Percentiles rank a stretch among this genome's conserved stretches.
These are phyloP conservation scores for Tretioscincus oriximinensis DNA, from an alignment of 2,113 vertebrate species.

Conservation along the genomic window DNA sequence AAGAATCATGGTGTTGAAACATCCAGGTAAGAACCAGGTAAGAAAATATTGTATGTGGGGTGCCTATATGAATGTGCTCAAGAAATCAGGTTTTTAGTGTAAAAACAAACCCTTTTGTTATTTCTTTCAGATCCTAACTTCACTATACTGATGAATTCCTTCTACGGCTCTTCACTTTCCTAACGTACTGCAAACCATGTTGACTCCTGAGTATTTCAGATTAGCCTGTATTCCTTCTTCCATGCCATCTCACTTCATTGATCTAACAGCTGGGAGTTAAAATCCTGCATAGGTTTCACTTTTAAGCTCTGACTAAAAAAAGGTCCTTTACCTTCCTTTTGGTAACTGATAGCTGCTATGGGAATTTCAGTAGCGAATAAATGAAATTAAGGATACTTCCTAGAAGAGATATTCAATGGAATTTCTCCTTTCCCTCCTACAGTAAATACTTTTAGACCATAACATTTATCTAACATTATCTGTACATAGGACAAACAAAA, in stretches of 20 bases:
- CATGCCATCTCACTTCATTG: slow-evolving; percentile 9
- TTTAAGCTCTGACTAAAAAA: background rate
- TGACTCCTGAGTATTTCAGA: background rate
- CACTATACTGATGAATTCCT: background rate
- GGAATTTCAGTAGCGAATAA: background rate
- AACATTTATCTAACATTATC: background rate
- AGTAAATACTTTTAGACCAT: background rate
- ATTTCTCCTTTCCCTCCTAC: background rate
- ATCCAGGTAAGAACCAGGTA: too few species aligned
- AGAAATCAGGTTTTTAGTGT: too few species aligned
- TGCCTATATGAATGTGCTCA: too few species aligned
- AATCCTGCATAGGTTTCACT: background rate
- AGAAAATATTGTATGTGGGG: too few species aligned
- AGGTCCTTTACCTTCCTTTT: too few species aligned
- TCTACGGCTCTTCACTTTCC: background rate
- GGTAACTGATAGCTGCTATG: background rate
- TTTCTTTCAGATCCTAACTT: too few species aligned
- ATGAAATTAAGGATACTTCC: background rate
- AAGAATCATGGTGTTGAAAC: too few species aligned
- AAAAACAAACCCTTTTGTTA: too few species aligned
- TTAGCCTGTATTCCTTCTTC: background rate
- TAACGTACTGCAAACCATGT: background rate
- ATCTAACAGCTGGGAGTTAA: slow-evolving; percentile 15
- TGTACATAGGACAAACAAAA: background rate
- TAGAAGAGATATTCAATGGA: background rate